These are phyloP conservation scores for Mimas tiliae DNA, from an alignment of 2,888 invertebrate species.

Conservation along the genomic window DNA sequence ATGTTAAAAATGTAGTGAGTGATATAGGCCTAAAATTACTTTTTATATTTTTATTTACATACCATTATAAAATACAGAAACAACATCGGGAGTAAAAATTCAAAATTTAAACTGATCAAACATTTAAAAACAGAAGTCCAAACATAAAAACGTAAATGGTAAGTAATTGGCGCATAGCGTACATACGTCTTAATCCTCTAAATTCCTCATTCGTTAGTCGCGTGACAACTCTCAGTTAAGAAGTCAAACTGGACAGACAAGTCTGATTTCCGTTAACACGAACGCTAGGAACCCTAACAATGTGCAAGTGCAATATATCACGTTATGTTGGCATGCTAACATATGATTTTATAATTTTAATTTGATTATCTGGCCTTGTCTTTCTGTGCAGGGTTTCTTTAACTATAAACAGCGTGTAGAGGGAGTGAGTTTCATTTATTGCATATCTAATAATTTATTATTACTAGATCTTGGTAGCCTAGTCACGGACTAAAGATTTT, in stretches of 20 bases:
- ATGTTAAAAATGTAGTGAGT: no score
- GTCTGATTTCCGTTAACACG: conserved; percentile 23
- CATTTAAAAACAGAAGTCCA: neutral
- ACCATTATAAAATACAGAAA: no score
- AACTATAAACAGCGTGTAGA: no score
- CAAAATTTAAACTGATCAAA: no score
- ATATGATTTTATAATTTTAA: neutral
- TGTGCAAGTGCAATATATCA: conserved; percentile 32
- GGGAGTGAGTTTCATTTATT: no score
- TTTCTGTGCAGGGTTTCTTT: no score
- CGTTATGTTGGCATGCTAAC: conserved; percentile 31
- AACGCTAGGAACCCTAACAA: conserved; percentile 28
- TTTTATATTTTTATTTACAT: no score
- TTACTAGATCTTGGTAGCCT: no score
- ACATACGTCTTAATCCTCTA: neutral
- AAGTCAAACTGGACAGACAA: conserved; percentile 25
- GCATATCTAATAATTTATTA: no score
- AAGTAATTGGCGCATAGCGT: neutral
- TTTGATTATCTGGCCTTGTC: neutral
- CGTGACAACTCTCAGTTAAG: conserved; percentile 28
- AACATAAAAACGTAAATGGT: neutral
- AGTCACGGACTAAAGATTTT: no score
- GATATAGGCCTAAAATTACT: no score
- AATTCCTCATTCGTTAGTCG: conserved; percentile 27
- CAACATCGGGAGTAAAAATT: no score